These are phyloP conservation scores for Scomber scombrus DNA, from an alignment of 2,113 vertebrate species.

Conservation along the genomic window DNA sequence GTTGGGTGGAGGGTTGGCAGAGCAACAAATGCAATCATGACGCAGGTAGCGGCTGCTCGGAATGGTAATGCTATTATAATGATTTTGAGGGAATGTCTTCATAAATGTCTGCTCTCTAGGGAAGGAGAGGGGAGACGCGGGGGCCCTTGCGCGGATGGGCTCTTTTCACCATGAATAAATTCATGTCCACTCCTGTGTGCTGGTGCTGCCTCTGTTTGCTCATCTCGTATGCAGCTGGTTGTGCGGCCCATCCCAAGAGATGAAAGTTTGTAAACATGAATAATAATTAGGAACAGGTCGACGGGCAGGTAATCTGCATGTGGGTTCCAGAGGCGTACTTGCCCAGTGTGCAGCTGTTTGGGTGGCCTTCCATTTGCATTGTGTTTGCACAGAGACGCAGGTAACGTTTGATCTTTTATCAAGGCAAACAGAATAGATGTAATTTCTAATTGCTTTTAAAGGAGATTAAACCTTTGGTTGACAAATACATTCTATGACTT, in stretches of 20 bases:
- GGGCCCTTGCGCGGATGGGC: constrained; percentile 55
- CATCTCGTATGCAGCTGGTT: constrained; percentile 79
- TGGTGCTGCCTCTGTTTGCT: constrained; percentile 76
- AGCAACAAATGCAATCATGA: constrained; percentile 74
- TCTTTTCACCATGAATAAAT: constrained; percentile 85
- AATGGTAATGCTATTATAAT: constrained; percentile 81
- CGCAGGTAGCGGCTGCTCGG: constrained; percentile 66
- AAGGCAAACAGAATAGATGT: constrained; percentile 70
- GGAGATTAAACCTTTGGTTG: constrained; percentile 57
- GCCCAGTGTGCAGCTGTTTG: constrained; percentile 65
- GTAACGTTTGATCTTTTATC: constrained; percentile 77
- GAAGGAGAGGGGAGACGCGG: constrained; percentile 47
- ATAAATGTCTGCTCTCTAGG: constrained; percentile 84
- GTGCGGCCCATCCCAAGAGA: constrained; percentile 78
- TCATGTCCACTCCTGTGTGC: constrained; percentile 75
- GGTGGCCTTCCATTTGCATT: constrained; percentile 78
- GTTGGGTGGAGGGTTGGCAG: constrained; percentile 40
- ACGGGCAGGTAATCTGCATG: constrained; percentile 86
- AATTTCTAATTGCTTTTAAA: constrained; percentile 79
- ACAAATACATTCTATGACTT: constrained; percentile 47
- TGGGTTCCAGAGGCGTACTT: constrained; percentile 61
- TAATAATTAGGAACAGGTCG: constrained; percentile 85
- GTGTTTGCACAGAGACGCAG: constrained; percentile 68
- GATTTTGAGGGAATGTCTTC: constrained; percentile 83
- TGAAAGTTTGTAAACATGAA: constrained; percentile 88